A percentile compares a stretch with the other conserved stretches of the same genome.
Conservation (phyloP, 2,888 invertebrate species). For the Homarus gammarus region DNA sequence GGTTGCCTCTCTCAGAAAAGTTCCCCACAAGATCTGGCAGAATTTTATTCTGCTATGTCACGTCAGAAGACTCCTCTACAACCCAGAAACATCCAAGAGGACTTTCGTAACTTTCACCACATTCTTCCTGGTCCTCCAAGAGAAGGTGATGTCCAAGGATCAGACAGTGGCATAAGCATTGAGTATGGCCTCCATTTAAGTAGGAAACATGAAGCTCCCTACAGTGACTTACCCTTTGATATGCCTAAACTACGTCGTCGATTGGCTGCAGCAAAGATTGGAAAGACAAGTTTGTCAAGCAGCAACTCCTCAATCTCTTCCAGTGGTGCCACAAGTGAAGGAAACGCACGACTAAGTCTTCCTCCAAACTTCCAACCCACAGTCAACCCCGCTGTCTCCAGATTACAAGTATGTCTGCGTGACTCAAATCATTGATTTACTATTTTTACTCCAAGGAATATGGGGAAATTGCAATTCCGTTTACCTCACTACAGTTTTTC, state of each 20-base stretch:
- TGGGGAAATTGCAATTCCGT: too few species aligned
- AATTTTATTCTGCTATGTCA: conserved; percentile 78
- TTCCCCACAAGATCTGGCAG: conserved; percentile 82
- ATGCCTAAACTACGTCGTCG: conserved; percentile 89
- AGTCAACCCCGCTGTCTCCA: conserved; percentile 67
- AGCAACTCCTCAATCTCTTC: conserved; percentile 73
- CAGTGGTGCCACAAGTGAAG: conserved; percentile 63
- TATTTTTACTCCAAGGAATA: too few species aligned
- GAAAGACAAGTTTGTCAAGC: conserved; percentile 76
- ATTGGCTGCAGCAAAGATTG: conserved; percentile 78
- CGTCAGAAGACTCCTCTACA: conserved; percentile 77
- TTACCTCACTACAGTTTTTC: too few species aligned
- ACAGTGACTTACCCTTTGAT: conserved; percentile 91
- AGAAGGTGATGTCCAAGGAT: conserved; percentile 78
- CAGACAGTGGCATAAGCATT: conserved; percentile 92
- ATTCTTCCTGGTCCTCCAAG: conserved; percentile 78
- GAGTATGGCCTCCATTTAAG: conserved; percentile 75
- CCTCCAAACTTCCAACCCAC: conserved; percentile 55
- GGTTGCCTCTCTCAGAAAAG: conserved; percentile 89
- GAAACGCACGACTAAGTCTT: conserved; percentile 53
- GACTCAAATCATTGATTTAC: neutral
- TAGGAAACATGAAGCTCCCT: conserved; percentile 68
- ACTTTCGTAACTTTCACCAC: conserved; percentile 70
- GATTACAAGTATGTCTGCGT: conserved; percentile 61
- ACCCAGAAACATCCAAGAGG: conserved; percentile 65